Base-by-base conservation (phyloP, 2,113 vertebrate species). In the Bufo bufo region DNA sequence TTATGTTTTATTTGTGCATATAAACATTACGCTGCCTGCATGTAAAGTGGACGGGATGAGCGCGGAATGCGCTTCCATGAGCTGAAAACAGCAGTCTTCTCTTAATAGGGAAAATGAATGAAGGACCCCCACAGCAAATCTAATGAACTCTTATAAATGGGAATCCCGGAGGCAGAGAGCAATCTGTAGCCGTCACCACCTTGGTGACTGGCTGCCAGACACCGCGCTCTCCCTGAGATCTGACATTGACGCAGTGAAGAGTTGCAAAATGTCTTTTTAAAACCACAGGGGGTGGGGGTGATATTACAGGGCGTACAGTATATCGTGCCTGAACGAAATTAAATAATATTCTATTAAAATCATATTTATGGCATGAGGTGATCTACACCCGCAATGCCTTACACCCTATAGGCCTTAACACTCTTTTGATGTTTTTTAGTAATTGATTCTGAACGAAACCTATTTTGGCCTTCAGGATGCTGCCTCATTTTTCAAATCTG, bases 61-160 rank as follows among this genome's bases (percentile, higher is more conserved):
- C 19, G 82, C 47, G 3, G 33, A 50, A 43, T 61, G 20, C 12
- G 4, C 13, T 16, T 52, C 63, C 61, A 65, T 71, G 19, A 33
- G 63, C 82, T 17, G 49, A 69, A 69, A 84, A 52, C 63, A 84
- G 81, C 81, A 49, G 82, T 71, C 63, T 71, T 14, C 47, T 84
- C 49, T 84, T 84, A 54, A 84, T 17, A 50, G 19, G n/a, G 49
- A 84, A 84, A 84, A 84, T 84, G 82, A 71, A 54, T 69, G 49
- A 84, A 66, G 81, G 61, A 69, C 82, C 82, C 82, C 82, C 19
- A 63, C 82, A 69, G 82, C 47, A 84, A 84, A 54, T 71, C 63
- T 84, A 84, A 84, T 84, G 82, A 84, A 84, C 82, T 84, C 82
- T 33, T 84, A 84, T 23, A 84, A 66, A 49, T 84, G 82, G 63